Percentiles rank a stretch among this genome's conserved stretches.
These are phyloP conservation scores for Diogma glabrata DNA, from an alignment of 2,888 invertebrate genomes.

Conservation along the genomic window DNA sequence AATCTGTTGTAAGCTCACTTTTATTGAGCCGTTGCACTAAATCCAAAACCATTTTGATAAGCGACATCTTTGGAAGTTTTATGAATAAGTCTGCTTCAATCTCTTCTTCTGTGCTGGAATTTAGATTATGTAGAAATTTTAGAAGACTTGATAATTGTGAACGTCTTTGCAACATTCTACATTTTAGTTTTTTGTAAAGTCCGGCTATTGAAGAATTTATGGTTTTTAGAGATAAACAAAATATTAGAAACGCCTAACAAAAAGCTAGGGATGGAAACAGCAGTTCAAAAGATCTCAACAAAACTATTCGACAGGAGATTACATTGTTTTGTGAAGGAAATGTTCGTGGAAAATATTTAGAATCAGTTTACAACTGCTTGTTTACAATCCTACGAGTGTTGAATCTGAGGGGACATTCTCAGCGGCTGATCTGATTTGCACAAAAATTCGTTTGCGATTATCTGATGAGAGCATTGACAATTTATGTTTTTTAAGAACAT, in stretches of 20 bases:
- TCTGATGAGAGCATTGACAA: not conserved
- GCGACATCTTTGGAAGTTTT: slow-evolving; percentile 1
- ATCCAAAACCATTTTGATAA: not conserved
- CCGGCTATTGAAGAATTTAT: not conserved
- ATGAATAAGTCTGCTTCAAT: not conserved
- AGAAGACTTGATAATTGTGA: not conserved
- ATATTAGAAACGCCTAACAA: too few relatives aligned
- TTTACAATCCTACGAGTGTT: not conserved
- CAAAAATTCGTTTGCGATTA: not conserved
- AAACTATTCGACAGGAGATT: too few relatives aligned
- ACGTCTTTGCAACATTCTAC: not conserved
- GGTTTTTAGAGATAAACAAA: not conserved
- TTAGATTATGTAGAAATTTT: not conserved
- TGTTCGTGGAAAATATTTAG: not conserved
- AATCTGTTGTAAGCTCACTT: not conserved
- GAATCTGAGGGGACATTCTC: not conserved
- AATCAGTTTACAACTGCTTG: not conserved
- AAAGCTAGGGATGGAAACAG: too few relatives aligned
- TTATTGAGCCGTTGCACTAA: not conserved
- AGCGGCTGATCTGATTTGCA: not conserved
- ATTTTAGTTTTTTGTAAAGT: not conserved
- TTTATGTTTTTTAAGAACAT: not conserved
- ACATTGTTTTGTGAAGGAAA: not conserved
- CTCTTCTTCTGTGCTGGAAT: not conserved
- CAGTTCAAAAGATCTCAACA: too few relatives aligned